phyloP scores from a whole-genome alignment of 2,888 invertebrate genomes.

The Cephus pygmeus region DNA sequence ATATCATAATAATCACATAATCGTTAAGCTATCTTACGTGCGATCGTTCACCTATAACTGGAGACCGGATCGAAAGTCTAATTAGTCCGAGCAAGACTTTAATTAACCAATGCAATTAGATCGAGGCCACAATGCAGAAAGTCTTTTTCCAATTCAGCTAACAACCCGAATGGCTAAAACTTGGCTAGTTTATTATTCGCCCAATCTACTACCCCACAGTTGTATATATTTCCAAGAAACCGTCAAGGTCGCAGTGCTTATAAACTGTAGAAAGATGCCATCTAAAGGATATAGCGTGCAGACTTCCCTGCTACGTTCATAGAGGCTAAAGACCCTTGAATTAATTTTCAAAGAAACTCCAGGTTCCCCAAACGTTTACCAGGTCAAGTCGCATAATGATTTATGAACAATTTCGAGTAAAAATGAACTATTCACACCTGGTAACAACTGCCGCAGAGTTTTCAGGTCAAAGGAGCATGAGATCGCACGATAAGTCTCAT shows the following conservation, averaged over 20 bases:
- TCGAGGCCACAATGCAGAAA: neutral
- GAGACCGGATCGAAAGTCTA: neutral
- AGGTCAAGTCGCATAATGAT: neutral
- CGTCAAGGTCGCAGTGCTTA: neutral
- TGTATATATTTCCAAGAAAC: neutral
- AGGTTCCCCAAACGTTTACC: neutral
- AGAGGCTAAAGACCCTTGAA: neutral
- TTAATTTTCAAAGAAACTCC: neutral
- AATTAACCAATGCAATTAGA: neutral
- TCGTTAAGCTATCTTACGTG: neutral
- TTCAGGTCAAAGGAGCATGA: neutral
- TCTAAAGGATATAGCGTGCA: neutral
- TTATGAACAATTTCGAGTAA: neutral
- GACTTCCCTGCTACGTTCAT: neutral
- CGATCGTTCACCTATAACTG: neutral
- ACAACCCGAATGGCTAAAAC: neutral
- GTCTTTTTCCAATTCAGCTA: neutral
- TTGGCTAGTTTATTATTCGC: neutral
- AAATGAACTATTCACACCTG: neutral
- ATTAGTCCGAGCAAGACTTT: neutral
- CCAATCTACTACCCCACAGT: neutral
- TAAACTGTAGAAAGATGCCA: neutral
- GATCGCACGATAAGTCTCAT: neutral
- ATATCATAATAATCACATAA: neutral
- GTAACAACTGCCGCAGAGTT: neutral